Percentiles rank a stretch among this genome's conserved stretches.
Conservation (phyloP, 2,797 vertebrate genomes). For the Orientallactaga sibirica region DNA sequence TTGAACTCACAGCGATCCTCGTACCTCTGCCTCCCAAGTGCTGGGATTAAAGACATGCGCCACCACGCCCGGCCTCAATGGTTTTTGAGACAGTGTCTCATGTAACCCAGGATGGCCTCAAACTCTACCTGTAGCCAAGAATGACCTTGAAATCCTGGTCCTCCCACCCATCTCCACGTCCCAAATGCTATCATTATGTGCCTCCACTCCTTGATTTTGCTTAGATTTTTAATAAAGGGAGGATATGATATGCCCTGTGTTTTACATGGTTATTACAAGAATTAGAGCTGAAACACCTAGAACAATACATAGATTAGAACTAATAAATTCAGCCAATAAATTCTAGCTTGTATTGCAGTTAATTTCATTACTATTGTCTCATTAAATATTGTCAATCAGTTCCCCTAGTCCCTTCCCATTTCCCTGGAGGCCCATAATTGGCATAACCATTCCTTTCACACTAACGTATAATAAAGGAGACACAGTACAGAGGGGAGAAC, state of each 20-base stretch:
- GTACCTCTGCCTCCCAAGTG: too few relatives aligned
- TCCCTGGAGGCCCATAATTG: background rate
- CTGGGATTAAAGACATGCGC: too few relatives aligned
- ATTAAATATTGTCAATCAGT: constrained; percentile 47
- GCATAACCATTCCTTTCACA: background rate
- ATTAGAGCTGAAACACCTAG: constrained; percentile 34
- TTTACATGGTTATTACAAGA: constrained; percentile 20
- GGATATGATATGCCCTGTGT: background rate
- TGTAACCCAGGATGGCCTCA: too few relatives aligned
- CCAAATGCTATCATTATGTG: too few relatives aligned
- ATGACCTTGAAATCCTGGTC: too few relatives aligned
- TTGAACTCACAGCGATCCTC: too few relatives aligned
- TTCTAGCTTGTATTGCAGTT: constrained; percentile 21
- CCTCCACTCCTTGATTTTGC: background rate
- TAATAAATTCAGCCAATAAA: constrained; percentile 32
- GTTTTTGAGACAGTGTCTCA: too few relatives aligned
- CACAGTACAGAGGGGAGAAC: background rate
- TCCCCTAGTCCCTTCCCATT: constrained; percentile 40
- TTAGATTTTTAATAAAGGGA: constrained; percentile 43
- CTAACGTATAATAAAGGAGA: background rate
- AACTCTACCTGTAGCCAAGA: too few relatives aligned
- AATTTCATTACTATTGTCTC: constrained; percentile 33
- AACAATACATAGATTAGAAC: background rate
- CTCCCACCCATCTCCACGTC: too few relatives aligned
- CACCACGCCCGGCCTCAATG: too few relatives aligned